phyloP scores from a whole-genome alignment of 1,140 invertebrate species.

The Drosophila lini region DNA sequence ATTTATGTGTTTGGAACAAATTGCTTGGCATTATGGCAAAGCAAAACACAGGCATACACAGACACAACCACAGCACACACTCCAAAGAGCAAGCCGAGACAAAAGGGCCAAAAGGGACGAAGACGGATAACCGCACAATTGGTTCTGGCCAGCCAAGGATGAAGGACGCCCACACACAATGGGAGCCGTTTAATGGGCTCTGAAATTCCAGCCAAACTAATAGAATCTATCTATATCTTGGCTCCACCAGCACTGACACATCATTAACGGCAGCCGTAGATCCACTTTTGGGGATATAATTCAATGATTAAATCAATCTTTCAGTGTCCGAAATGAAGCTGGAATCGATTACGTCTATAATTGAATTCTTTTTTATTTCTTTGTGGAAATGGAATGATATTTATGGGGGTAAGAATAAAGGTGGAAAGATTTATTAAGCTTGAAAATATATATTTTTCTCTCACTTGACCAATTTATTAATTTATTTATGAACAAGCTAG shows the following conservation, averaged over 20 bases:
- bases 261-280: conserved; percentile 12
- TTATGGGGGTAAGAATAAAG: neutral
- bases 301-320: conserved; percentile 44
- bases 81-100: conserved; percentile 20
- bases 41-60: neutral
- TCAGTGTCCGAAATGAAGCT: conserved; percentile 25
- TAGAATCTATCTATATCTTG: conserved; percentile 26
- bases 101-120: conserved; percentile 28
- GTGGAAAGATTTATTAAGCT: neutral
- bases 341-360: conserved; percentile 21
- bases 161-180: conserved; percentile 36
- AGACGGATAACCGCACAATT: conserved; percentile 48
- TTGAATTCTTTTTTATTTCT: conserved; percentile 6
- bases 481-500: neutral
- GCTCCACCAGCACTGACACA: conserved; percentile 1
- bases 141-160: conserved; percentile 24
- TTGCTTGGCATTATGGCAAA: conserved; percentile 63
- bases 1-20: conserved; percentile 73
- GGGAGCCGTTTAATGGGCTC: conserved; percentile 19
- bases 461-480: neutral
- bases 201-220: conserved; percentile 26
- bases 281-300: conserved; percentile 18
- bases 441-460: neutral
- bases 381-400: neutral
- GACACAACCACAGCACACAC: conserved; percentile 3